Conservation (phyloP, 2,113 vertebrate genomes). For the Spea bombifrons region DNA sequence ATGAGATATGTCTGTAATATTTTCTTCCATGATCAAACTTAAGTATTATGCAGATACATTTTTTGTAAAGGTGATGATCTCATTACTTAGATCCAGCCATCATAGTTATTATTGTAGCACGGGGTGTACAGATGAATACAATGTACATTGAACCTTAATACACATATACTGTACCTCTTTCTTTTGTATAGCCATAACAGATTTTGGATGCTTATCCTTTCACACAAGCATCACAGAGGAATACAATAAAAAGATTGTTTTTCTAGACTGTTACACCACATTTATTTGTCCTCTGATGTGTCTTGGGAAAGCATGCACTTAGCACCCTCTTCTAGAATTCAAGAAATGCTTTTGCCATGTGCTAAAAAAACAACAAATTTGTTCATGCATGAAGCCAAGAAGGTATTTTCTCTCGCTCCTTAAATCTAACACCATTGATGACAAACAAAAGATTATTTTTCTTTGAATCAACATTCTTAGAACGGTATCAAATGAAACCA, state of each 20-base stretch:
- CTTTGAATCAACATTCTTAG: not conserved
- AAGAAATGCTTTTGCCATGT: constrained; percentile 37
- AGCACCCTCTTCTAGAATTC: constrained; percentile 13
- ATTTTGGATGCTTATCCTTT: too few species aligned
- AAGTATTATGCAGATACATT: too few species aligned
- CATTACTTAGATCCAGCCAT: too few species aligned
- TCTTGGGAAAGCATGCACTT: constrained; percentile 28
- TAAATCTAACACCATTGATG: constrained; percentile 21
- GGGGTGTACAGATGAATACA: too few species aligned
- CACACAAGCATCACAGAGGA: not conserved
- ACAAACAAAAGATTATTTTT: constrained; percentile 47
- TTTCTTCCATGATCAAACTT: too few species aligned
- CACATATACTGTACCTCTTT: too few species aligned
- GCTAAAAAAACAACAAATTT: not conserved
- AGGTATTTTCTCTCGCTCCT: constrained; percentile 6
- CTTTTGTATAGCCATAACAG: too few species aligned
- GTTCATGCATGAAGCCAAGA: constrained; percentile 2
- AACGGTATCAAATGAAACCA: not conserved
- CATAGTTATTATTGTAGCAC: too few species aligned
- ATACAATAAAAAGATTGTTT: constrained; percentile 34
- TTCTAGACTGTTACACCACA: constrained; percentile 24
- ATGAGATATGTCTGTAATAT: too few species aligned
- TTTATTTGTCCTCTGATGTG: constrained; percentile 24
- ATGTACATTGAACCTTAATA: too few species aligned
- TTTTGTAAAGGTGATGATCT: too few species aligned